Evolutionary conservation across 2,888 invertebrate species (phyloP), one percentile per base, ranked within the genome.

Genomic region (Chironomus tentans): DNA sequence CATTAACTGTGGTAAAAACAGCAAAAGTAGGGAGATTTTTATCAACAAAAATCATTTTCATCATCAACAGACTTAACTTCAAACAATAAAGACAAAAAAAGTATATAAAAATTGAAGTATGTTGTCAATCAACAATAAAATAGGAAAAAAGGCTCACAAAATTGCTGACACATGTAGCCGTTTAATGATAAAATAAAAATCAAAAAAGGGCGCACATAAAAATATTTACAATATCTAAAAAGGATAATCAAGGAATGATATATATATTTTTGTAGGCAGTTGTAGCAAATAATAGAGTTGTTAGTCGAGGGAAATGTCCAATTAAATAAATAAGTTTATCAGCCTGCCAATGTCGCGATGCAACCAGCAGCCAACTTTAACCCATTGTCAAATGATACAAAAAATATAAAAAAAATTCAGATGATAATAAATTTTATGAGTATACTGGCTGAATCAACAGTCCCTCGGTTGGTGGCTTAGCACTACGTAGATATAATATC

Each of bases 81-180:
- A 12, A 21, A 21, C 12, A 50, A 15, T 15, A 56, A 56, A 21
- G 24, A 21, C 21, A 22, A 10, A 22, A 13, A 12, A 56, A n/a
- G n/a, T 18, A 24, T 22, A 24, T 65, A n/a, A n/a, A n/a, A n/a
- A n/a, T 65, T 21, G 22, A n/a, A 18, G n/a, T 62, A 18, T 65
- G 21, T 21, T 65, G 65, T 65, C 65, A 65, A 65, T 65, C 65
- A 24, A 24, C 65, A 24, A 24, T n/a, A 21, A 24, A 24, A 22
- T 24, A 5, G 65, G 3, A 65, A 65, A 65, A 56, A 56, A 56
- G 21, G 21, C 21, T 18, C 56, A 56, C 47, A 68, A 68, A 74
- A 74, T 74, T 74, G 74, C 68, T 68, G 74, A 74, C 74, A 74
- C 74, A 74, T 74, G 74, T 74, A 68, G n/a, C 48, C 74, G 47